phyloP scores from a whole-genome alignment of 2,113 vertebrate genomes.

The Dipodomys ordii region DNA sequence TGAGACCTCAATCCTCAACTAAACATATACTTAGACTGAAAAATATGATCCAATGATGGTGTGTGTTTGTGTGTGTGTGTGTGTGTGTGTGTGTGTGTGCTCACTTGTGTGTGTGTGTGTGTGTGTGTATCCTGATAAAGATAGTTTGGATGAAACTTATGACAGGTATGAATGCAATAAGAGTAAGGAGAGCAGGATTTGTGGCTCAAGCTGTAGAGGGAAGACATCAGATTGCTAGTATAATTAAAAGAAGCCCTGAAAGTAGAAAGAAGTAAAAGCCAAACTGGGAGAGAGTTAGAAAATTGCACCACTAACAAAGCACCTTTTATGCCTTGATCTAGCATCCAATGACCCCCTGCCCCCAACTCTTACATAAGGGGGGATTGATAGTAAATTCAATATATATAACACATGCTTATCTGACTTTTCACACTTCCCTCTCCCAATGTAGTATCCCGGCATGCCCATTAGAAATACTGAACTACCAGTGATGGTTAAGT shows the following conservation, averaged over 20 bases:
- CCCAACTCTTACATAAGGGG: neutral
- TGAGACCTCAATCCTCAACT: neutral
- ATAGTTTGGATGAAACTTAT: neutral
- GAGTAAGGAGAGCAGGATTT: neutral
- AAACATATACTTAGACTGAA: neutral
- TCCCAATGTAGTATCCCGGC: neutral
- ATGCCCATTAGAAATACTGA: too few species aligned
- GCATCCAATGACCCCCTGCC: neutral
- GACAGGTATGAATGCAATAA: neutral
- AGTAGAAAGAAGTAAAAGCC: neutral
- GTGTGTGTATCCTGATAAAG: neutral
- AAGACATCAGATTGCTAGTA: accelerated
- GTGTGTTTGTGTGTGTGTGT: neutral
- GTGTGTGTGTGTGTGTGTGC: neutral
- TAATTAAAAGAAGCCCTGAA: neutral
- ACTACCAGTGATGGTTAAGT: neutral
- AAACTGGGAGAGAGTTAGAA: neutral
- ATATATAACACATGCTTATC: neutral
- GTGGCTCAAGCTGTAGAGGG: neutral
- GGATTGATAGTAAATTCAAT: neutral
- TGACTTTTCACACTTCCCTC: neutral
- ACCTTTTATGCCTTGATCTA: neutral
- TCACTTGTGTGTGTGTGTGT: neutral
- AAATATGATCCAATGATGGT: neutral
- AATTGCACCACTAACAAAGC: too few species aligned